Conservation (phyloP, 1,140 invertebrate genomes). For the Dolichoris vasculosae region DNA sequence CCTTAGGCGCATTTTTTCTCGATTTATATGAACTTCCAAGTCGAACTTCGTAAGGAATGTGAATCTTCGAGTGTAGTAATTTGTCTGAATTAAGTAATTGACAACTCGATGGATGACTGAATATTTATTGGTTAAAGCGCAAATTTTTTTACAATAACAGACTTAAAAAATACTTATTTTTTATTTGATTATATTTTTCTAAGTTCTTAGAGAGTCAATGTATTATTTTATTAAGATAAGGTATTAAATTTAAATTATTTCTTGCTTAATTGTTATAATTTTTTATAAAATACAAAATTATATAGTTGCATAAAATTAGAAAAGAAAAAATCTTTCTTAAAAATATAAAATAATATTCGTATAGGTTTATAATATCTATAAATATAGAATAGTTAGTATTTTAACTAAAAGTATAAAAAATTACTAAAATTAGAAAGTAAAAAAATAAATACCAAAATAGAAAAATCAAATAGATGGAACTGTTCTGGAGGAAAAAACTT, state of each 20-base stretch:
- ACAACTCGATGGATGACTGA: constrained; percentile 4
- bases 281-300: too few species aligned
- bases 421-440: not conserved
- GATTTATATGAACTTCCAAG: constrained; percentile 13
- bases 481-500: not conserved
- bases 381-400: too few species aligned
- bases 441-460: too few species aligned
- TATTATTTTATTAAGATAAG: not conserved
- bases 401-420: not conserved
- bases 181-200: not conserved
- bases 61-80: constrained; percentile 20
- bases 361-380: too few species aligned
- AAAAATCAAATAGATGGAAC: too few species aligned
- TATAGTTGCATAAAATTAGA: too few species aligned
- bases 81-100: constrained; percentile 43
- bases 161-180: not conserved
- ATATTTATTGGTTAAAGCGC: constrained; percentile 11
- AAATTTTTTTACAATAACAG: not conserved
- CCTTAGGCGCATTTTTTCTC: not conserved
- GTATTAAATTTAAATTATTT: too few species aligned
- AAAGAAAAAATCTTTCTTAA: too few species aligned
- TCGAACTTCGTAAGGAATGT: constrained; percentile 35
- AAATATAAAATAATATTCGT: too few species aligned
- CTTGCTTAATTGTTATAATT: too few species aligned
- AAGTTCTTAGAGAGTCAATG: not conserved